phyloP scores from a whole-genome alignment of 1,140 invertebrate genomes.

The Stegodyphus dumicola region DNA sequence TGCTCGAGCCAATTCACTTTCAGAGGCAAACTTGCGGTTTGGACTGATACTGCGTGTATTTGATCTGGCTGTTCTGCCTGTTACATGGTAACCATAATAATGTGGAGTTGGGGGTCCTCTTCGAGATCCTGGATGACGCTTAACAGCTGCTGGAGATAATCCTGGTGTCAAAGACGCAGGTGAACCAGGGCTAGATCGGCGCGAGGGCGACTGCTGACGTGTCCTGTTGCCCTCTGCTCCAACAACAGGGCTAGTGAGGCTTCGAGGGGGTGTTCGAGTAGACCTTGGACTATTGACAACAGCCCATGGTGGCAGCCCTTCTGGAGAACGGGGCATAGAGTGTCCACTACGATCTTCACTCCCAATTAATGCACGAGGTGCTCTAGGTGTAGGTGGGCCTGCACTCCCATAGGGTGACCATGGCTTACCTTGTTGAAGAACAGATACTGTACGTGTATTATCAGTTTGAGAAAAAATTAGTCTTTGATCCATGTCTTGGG shows the following conservation, averaged over 20 bases:
- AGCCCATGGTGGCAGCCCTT: conserved; percentile 46
- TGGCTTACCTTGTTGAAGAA: conserved; percentile 29
- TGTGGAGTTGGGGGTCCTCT: conserved; percentile 12
- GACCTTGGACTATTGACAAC: conserved; percentile 49
- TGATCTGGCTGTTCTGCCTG: conserved; percentile 8
- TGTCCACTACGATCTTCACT: conserved; percentile 24
- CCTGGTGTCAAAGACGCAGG: conserved; percentile 66
- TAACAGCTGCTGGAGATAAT: conserved; percentile 62
- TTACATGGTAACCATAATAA: conserved; percentile 44
- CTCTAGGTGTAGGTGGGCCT: conserved; percentile 43
- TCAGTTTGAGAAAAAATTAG: conserved; percentile 83
- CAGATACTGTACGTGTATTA: neutral
- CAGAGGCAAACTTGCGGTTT: conserved; percentile 84
- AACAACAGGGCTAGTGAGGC: conserved; percentile 53
- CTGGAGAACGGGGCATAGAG: conserved; percentile 34
- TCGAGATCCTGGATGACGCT: conserved; percentile 54
- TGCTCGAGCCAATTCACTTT: conserved; percentile 82
- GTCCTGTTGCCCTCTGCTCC: conserved; percentile 17
- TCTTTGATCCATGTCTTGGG: conserved; percentile 89
- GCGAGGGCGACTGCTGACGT: conserved; percentile 62
- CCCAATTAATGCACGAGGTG: conserved; percentile 26
- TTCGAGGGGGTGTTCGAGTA: conserved; percentile 51
- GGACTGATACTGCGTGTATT: conserved; percentile 73
- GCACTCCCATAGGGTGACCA: conserved; percentile 53
- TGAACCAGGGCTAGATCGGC: conserved; percentile 64